phyloP scores from a whole-genome alignment of 2,113 vertebrate genomes.

The Spizaetus ornatus region DNA sequence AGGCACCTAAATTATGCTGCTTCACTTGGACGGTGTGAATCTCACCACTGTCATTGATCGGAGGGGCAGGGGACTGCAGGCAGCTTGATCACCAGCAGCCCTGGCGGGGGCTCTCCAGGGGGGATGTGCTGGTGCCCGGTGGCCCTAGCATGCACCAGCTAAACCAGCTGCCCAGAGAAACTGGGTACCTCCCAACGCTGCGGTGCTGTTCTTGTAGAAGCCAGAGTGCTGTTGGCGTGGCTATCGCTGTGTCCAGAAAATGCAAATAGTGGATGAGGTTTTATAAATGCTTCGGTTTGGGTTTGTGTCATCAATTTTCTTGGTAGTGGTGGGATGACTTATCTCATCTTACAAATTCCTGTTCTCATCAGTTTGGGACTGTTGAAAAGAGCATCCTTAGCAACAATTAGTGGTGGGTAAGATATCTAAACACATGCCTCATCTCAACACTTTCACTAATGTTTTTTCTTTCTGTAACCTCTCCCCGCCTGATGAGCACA shows the following conservation, averaged over 20 bases:
- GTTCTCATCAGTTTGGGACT: neutral
- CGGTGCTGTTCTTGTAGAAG: neutral
- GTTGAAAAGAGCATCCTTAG: neutral
- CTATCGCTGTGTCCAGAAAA: neutral
- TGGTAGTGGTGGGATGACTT: neutral
- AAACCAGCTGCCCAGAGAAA: neutral
- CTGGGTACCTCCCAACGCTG: rapidly evolving
- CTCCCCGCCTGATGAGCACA: neutral
- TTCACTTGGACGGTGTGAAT: neutral
- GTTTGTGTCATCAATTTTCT: neutral
- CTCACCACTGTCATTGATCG: neutral
- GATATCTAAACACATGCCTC: neutral
- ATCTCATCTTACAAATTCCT: neutral
- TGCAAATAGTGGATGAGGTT: neutral
- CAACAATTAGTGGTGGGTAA: neutral
- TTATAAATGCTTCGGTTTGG: neutral
- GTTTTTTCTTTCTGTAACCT: neutral
- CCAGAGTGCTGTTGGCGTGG: neutral
- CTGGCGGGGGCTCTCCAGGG: neutral
- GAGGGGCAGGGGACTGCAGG: neutral
- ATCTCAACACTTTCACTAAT: neutral
- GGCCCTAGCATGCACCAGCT: too few relatives aligned
- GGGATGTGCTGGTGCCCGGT: neutral
- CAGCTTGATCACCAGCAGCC: neutral
- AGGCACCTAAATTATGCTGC: neutral